Percentiles rank a stretch among this genome's conserved stretches.
These are phyloP conservation scores for Tricholaema leucomelas DNA, from an alignment of 2,113 vertebrate genomes.

Conservation along the genomic window DNA sequence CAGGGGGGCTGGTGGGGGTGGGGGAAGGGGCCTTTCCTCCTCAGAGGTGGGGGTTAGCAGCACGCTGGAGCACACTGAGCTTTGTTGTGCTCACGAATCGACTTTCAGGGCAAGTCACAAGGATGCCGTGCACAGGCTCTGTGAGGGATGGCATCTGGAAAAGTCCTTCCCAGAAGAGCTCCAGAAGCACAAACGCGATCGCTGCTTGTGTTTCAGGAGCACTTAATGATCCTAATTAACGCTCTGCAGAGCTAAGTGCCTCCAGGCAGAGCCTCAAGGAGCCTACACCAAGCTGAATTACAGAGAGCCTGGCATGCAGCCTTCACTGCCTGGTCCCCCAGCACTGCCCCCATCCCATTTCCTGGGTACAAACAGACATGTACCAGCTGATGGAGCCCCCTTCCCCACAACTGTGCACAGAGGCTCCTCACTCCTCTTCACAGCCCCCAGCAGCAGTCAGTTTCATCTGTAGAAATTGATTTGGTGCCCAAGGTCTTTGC, in stretches of 20 bases:
- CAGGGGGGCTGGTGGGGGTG: too few species aligned
- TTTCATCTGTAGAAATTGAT: fast-evolving
- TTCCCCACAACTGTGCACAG: neutral
- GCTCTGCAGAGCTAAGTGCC: neutral
- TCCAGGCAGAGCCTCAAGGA: slow-evolving; percentile 8
- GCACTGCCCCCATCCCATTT: fast-evolving
- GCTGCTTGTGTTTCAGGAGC: neutral
- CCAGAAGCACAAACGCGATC: neutral
- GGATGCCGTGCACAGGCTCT: fast-evolving
- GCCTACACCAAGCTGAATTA: neutral
- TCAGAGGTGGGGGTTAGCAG: neutral
- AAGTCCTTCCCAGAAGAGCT: neutral
- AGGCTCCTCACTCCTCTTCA: neutral
- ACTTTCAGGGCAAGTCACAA: neutral
- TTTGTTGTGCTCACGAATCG: fast-evolving
- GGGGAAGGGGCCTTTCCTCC: neutral
- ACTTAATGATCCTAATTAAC: slow-evolving; percentile 24
- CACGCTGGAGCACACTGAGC: neutral
- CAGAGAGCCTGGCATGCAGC: neutral
- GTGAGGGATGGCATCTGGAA: neutral
- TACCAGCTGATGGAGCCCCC: fast-evolving
- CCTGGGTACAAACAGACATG: fast-evolving
- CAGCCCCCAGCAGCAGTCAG: neutral
- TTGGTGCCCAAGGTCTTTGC: neutral
- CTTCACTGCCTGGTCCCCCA: neutral